Percentiles rank a stretch among this genome's conserved stretches.
These are phyloP conservation scores for Diorhabda carinulata DNA, from an alignment of 1,140 invertebrate species.

Conservation along the genomic window DNA sequence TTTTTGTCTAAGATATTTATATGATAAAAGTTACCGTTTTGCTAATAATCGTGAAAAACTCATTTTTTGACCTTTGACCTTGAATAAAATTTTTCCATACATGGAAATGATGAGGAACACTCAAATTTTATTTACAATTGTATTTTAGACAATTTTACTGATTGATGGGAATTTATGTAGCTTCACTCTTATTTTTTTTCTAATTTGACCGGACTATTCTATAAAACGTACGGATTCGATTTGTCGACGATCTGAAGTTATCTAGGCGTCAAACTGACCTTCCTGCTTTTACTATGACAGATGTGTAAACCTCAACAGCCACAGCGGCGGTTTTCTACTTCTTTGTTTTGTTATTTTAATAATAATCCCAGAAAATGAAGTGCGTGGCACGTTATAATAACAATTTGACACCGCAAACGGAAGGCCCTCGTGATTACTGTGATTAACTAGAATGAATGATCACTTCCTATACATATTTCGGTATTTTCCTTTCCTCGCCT, in stretches of 20 bases:
- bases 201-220: too few relatives aligned
- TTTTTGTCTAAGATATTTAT: too few relatives aligned
- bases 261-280: background rate
- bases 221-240: too few relatives aligned
- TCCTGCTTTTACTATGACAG: background rate
- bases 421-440: slow-evolving; percentile 25
- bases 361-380: slow-evolving; percentile 24
- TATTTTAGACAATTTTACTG: too few relatives aligned
- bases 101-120: too few relatives aligned
- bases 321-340: background rate
- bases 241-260: background rate
- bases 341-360: slow-evolving; percentile 21
- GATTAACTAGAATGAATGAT: slow-evolving; percentile 19
- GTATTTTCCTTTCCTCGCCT: slow-evolving; percentile 11
- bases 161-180: too few relatives aligned
- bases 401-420: slow-evolving; percentile 21
- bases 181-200: too few relatives aligned
- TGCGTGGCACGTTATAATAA: slow-evolving; percentile 23
- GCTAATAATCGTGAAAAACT: too few relatives aligned
- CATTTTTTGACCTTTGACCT: too few relatives aligned
- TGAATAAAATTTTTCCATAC: too few relatives aligned
- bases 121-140: too few relatives aligned
- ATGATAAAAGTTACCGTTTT: too few relatives aligned
- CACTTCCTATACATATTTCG: slow-evolving; percentile 9
- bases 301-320: background rate